Evolutionary conservation across 2,888 invertebrate species (phyloP).

Genomic region (Drosophila neoperkinsi): DNA sequence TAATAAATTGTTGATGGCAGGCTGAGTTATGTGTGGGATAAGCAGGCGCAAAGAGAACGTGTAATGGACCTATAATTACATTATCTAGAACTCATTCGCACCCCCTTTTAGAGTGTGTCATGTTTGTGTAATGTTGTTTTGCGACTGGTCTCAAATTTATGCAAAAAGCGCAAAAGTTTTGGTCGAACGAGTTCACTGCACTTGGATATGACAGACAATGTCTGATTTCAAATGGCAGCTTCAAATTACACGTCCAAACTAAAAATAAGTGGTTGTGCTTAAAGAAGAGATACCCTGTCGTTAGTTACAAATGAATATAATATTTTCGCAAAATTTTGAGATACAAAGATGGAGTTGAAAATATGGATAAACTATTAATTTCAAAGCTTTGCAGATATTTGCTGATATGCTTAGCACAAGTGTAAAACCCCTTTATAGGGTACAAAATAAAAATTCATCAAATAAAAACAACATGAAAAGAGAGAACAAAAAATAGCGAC

Average conservation of each 20-base stretch:
- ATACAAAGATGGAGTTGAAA: background rate
- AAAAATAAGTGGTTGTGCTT: slow-evolving; percentile 19
- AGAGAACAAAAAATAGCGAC: background rate
- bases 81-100: slow-evolving; percentile 31
- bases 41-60: slow-evolving; percentile 16
- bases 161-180: slow-evolving; percentile 45
- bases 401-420: background rate
- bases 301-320: background rate
- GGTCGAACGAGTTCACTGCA: slow-evolving; percentile 64
- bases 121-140: slow-evolving; percentile 43
- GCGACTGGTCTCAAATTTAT: slow-evolving; percentile 57
- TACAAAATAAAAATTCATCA: slow-evolving; percentile 1
- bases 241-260: slow-evolving; percentile 58
- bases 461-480: background rate
- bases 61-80: slow-evolving; percentile 39
- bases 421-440: background rate
- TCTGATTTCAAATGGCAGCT: slow-evolving; percentile 59
- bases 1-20: slow-evolving; percentile 39
- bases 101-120: slow-evolving; percentile 1
- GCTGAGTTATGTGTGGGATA: slow-evolving; percentile 5
- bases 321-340: background rate
- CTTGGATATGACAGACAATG: slow-evolving; percentile 50
- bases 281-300: background rate
- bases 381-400: background rate
- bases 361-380: background rate